Percentiles rank a stretch among this genome's conserved stretches.
These are phyloP conservation scores for Ianthella basta DNA, from an alignment of 37 sponge, comb jelly and placozoan species.

Conservation along the genomic window DNA sequence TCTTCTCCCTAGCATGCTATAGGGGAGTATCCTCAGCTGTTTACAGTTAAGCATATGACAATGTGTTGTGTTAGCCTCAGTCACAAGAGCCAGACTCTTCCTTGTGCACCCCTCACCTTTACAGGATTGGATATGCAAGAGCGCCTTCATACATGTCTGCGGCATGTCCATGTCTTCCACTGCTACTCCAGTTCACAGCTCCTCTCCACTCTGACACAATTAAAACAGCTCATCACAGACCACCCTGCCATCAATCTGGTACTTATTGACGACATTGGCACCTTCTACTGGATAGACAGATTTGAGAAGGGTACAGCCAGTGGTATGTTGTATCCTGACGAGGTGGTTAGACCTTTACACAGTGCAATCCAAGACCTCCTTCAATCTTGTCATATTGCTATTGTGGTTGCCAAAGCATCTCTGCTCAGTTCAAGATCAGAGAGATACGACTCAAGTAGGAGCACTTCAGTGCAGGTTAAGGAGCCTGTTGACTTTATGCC, in stretches of 20 bases:
- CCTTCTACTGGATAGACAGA: conserved; percentile 14
- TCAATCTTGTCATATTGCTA: not conserved
- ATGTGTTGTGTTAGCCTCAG: no score
- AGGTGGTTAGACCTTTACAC: not conserved
- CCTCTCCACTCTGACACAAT: not conserved
- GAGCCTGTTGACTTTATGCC: conserved; percentile 13
- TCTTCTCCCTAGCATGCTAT: no score
- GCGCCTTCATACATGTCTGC: not conserved
- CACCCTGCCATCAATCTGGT: conserved; percentile 12
- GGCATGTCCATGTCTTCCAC: not conserved
- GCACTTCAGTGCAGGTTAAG: not conserved
- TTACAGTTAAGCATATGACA: no score
- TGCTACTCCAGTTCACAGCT: conserved; percentile 22
- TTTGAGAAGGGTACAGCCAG: not conserved
- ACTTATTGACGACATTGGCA: conserved; percentile 27
- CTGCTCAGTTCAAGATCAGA: not conserved
- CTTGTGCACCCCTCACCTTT: no score
- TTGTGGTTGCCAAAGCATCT: conserved; percentile 17
- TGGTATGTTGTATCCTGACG: not conserved
- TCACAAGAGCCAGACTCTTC: no score
- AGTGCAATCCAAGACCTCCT: not conserved
- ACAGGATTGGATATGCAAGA: not conserved
- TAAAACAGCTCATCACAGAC: not conserved
- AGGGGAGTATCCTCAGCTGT: no score
- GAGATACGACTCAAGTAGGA: not conserved